Evolutionary conservation across 37 sponge, comb jelly and placozoan species (phyloP).

Genomic region (Bolinopsis microptera): DNA sequence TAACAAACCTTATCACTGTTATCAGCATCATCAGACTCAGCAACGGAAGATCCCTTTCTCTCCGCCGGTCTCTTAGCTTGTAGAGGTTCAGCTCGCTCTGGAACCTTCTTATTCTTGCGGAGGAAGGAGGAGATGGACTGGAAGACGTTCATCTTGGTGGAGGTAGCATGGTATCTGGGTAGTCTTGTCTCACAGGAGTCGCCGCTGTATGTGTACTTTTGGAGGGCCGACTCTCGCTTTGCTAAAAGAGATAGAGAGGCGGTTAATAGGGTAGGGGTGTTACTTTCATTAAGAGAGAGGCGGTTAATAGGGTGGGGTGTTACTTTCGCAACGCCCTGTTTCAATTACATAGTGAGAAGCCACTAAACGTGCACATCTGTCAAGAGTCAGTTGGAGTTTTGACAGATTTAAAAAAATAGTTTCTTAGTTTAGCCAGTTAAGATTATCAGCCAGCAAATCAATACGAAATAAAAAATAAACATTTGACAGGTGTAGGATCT

Average conservation of each 20-base stretch:
- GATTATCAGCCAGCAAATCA: too few species aligned
- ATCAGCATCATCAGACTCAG: neutral
- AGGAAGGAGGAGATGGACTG: slow-evolving; percentile 54
- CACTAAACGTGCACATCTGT: too few species aligned
- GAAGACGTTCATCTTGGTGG: slow-evolving; percentile 38
- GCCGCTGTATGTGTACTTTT: neutral
- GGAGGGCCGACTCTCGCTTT: neutral
- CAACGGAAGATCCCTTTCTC: neutral
- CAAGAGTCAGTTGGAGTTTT: too few species aligned
- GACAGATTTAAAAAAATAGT: too few species aligned
- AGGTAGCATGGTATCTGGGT: neutral
- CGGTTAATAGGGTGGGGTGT: too few species aligned
- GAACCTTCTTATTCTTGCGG: slow-evolving; percentile 26
- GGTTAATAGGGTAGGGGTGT: too few species aligned
- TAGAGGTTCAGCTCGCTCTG: neutral
- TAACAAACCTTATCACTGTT: neutral
- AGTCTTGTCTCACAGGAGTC: neutral
- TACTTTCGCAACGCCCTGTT: too few species aligned
- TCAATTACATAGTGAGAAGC: too few species aligned
- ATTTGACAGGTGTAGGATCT: too few species aligned
- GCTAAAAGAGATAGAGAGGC: neutral
- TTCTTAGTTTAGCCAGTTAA: too few species aligned
- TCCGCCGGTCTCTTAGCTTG: neutral
- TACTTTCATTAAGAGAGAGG: too few species aligned
- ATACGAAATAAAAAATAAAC: too few species aligned